Conservation (phyloP, 2,113 vertebrate genomes). For the Gallinago jamesoni region DNA sequence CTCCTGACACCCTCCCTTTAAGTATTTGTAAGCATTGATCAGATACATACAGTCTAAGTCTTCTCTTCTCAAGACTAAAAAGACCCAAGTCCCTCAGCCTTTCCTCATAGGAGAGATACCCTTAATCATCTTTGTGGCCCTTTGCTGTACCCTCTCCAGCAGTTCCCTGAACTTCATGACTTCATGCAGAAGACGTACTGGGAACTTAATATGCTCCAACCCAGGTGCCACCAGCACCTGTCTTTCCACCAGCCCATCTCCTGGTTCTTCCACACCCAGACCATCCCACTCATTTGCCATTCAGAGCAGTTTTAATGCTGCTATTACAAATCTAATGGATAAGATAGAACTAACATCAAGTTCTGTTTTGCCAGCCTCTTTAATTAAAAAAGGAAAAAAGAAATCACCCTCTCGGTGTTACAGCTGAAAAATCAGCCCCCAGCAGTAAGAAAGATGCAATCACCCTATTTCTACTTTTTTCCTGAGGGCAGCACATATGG, state of each 20-base stretch:
- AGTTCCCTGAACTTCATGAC: no score
- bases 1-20: no score
- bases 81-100: no score
- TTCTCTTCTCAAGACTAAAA: no score
- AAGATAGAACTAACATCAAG: not conserved
- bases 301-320: not conserved
- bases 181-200: not conserved
- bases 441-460: not conserved
- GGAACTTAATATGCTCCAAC: not conserved
- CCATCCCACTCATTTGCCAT: not conserved
- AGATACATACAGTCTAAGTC: no score
- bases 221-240: not conserved
- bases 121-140: no score
- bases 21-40: no score
- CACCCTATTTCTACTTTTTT: not conserved
- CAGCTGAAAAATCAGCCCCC: not conserved
- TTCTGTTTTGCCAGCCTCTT: not conserved
- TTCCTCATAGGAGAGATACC: no score
- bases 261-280: not conserved
- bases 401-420: not conserved
- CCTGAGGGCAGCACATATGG: not conserved
- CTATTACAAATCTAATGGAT: not conserved
- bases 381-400: not conserved
- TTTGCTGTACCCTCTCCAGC: no score
- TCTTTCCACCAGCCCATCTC: not conserved